phyloP scores from a whole-genome alignment of 2,888 invertebrate genomes.

The Acrocyrtus sp. region DNA sequence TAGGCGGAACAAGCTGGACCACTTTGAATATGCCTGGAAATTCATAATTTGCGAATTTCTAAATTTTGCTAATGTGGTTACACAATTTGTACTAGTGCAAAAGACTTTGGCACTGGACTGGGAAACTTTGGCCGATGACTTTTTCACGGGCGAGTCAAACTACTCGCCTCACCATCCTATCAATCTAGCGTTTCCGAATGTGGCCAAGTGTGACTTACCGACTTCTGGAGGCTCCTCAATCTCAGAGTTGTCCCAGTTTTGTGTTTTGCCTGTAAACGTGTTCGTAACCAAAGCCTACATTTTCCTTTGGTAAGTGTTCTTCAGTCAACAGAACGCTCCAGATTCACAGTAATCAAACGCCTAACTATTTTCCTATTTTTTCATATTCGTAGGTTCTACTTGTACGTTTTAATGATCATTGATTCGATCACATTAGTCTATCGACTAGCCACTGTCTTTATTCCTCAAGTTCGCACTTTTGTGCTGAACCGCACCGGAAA shows the following conservation, averaged over 20 bases:
- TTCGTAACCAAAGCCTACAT: conserved; percentile 31
- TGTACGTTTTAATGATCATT: neutral
- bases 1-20: neutral
- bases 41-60: neutral
- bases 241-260: neutral
- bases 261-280: conserved; percentile 33
- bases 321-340: too few species aligned
- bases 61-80: neutral
- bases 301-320: conserved; percentile 31
- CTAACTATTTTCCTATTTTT: too few species aligned
- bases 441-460: conserved; percentile 19
- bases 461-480: conserved; percentile 22
- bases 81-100: neutral
- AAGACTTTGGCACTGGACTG: neutral
- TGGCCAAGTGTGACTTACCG: conserved; percentile 7
- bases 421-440: conserved; percentile 8
- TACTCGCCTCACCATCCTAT: neutral
- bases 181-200: conserved; percentile 18
- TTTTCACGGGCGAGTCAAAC: neutral
- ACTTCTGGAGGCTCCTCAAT: neutral
- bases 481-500: conserved; percentile 13
- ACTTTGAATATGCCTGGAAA: neutral
- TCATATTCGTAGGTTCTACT: conserved; percentile 45
- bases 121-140: conserved; percentile 6
- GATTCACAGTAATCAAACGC: too few species aligned